phyloP scores from a whole-genome alignment of 1,140 invertebrate species.

The Harlomillsia oculata region DNA sequence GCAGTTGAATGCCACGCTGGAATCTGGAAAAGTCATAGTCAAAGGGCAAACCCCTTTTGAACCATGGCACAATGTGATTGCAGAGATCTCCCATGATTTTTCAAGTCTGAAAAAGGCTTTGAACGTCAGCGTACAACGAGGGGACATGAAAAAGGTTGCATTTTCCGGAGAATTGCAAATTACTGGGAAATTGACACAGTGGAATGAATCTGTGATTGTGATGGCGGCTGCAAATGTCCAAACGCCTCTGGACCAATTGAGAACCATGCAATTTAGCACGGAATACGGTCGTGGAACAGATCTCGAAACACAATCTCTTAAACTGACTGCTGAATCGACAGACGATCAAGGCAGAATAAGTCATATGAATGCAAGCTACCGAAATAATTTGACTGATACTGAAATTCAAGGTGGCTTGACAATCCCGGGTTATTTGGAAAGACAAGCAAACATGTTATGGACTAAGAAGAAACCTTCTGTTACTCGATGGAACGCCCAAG shows the following conservation, averaged over 20 bases:
- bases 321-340: too few species aligned
- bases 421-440: not conserved
- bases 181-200: not conserved
- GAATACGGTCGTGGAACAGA: slow-evolving; percentile 8
- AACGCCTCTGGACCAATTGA: slow-evolving; percentile 15
- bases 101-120: not conserved
- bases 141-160: slow-evolving; percentile 2
- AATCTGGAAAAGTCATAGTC: slow-evolving; percentile 9
- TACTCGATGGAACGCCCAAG: not conserved
- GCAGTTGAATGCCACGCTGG: not conserved
- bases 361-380: too few species aligned
- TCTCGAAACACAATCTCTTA: too few species aligned
- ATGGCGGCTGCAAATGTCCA: not conserved
- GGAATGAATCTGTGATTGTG: not conserved
- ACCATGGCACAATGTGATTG: not conserved
- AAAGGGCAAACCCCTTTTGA: slow-evolving; percentile 5
- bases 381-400: not conserved
- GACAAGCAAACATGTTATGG: not conserved
- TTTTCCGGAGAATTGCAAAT: not conserved
- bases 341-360: too few species aligned
- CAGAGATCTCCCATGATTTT: slow-evolving; percentile 10
- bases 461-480: not conserved
- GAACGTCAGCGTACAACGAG: not conserved
- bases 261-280: not conserved
- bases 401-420: not conserved